These are phyloP conservation scores for Nemurella pictetii DNA, from an alignment of 2,888 invertebrate genomes.

Conservation along the genomic window DNA sequence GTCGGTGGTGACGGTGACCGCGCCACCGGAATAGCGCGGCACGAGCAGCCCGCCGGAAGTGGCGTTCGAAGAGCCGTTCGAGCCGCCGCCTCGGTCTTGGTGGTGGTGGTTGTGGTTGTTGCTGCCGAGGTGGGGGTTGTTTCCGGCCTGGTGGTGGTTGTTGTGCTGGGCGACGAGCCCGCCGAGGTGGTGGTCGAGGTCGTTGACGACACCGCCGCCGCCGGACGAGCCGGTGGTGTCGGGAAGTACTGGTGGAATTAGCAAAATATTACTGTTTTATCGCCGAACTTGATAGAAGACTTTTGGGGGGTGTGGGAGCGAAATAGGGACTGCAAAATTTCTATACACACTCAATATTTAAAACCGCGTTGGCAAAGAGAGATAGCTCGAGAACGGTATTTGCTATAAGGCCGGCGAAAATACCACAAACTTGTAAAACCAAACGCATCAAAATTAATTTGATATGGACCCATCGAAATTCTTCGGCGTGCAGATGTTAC, in stretches of 20 bases:
- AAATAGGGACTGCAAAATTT: neutral
- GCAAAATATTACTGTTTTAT: neutral
- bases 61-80: slow-evolving; percentile 38
- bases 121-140: slow-evolving; percentile 47
- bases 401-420: too few species aligned
- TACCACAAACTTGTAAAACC: neutral
- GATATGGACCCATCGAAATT: neutral
- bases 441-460: neutral
- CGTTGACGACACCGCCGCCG: slow-evolving; percentile 50
- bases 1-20: slow-evolving; percentile 65
- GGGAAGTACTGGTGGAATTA: slow-evolving; percentile 66
- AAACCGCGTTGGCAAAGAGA: neutral
- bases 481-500: neutral
- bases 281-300: neutral
- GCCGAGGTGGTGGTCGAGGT: slow-evolving; percentile 73
- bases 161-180: slow-evolving; percentile 60
- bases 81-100: slow-evolving; percentile 39
- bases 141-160: slow-evolving; percentile 53
- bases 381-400: neutral
- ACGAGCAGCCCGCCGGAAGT: slow-evolving; percentile 56
- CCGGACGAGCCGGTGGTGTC: slow-evolving; percentile 66
- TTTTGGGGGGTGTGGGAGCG: neutral
- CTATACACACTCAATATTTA: neutral
- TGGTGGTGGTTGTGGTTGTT: slow-evolving; percentile 33
- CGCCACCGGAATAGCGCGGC: slow-evolving; percentile 63